Evolutionary conservation across 2,888 invertebrate species (phyloP).

Genomic region (Chymomyza fuscimana): DNA sequence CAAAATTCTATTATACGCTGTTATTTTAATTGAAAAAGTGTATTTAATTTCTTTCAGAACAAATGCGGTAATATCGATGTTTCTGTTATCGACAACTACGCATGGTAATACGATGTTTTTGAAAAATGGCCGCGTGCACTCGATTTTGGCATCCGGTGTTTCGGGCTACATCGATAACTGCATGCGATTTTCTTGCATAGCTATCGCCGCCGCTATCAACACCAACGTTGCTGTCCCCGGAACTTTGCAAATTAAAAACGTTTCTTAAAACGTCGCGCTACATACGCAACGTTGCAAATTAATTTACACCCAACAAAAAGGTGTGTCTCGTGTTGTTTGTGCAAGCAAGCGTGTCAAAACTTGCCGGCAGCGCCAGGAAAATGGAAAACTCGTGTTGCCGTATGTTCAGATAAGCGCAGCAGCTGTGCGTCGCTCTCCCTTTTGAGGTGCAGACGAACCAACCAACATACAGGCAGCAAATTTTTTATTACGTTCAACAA

Average conservation of each 20-base stretch:
- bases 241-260: slow-evolving; percentile 7
- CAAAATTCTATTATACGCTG: too few species aligned
- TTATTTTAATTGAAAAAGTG: too few species aligned
- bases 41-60: too few species aligned
- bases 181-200: background rate
- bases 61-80: background rate
- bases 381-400: slow-evolving; percentile 68
- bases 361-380: slow-evolving; percentile 46
- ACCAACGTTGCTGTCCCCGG: slow-evolving; percentile 10
- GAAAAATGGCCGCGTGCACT: background rate
- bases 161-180: background rate
- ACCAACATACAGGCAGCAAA: slow-evolving; percentile 1
- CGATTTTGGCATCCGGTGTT: background rate
- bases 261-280: slow-evolving; percentile 29
- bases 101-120: background rate
- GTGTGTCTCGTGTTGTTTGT: slow-evolving; percentile 46
- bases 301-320: slow-evolving; percentile 19
- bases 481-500: slow-evolving; percentile 16
- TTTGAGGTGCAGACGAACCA: slow-evolving; percentile 23
- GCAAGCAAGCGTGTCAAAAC: slow-evolving; percentile 55
- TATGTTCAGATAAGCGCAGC: slow-evolving; percentile 64
- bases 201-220: background rate
- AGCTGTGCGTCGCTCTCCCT: slow-evolving; percentile 60
- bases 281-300: slow-evolving; percentile 24
- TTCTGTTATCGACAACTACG: background rate